A percentile compares a stretch with the other conserved stretches of the same genome.
Evolutionary conservation across 1,140 invertebrate species (phyloP).

Genomic region (Cepaea nemoralis): DNA sequence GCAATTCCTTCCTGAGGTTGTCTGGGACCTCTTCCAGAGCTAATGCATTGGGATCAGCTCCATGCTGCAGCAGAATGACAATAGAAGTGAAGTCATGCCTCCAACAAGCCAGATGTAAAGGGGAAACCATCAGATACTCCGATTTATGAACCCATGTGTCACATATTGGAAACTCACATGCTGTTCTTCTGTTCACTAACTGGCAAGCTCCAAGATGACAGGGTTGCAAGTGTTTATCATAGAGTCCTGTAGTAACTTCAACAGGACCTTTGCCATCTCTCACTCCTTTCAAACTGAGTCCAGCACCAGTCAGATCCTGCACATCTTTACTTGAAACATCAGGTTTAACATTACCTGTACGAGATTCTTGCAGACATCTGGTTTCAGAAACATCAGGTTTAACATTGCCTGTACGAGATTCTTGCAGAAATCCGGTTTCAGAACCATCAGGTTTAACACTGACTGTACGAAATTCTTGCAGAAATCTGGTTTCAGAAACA

Average conservation of each 20-base stretch:
- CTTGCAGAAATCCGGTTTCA: too few species aligned
- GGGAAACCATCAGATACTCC: conserved; percentile 21
- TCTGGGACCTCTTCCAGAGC: conserved; percentile 29
- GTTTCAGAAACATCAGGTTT: too few species aligned
- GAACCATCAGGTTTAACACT: too few species aligned
- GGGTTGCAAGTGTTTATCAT: neutral
- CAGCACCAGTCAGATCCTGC: neutral
- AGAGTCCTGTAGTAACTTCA: neutral
- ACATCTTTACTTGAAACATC: neutral
- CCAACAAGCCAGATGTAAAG: conserved; percentile 44
- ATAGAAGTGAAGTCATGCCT: conserved; percentile 35
- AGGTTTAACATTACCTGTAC: neutral
- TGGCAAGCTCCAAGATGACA: neutral
- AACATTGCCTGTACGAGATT: too few species aligned
- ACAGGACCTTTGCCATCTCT: neutral
- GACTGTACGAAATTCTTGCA: too few species aligned
- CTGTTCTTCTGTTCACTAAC: conserved; percentile 9
- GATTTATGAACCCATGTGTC: conserved; percentile 42
- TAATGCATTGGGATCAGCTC: conserved; percentile 30
- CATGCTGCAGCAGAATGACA: conserved; percentile 25
- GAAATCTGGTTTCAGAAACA: too few species aligned
- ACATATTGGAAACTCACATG: conserved; percentile 34
- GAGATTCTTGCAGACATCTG: too few species aligned
- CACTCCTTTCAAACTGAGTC: neutral
- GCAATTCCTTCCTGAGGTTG: neutral